Percentiles rank a stretch among this genome's conserved stretches.
Evolutionary conservation across 1,140 invertebrate genomes (phyloP).

Genomic region (Stegodyphus dumicola): DNA sequence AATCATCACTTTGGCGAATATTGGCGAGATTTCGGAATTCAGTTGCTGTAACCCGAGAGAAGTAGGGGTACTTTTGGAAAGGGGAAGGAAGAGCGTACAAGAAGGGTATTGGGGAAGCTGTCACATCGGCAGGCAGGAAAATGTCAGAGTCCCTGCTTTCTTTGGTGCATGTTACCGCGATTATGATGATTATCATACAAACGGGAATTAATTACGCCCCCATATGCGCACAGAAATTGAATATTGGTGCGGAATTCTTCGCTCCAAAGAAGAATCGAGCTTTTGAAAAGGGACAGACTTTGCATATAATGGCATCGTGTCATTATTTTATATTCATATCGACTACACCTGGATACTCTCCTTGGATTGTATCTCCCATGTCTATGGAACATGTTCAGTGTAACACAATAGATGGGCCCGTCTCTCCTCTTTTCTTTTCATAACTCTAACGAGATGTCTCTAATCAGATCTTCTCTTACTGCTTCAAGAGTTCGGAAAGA

Average conservation of each 20-base stretch:
- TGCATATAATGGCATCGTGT: constrained; percentile 54
- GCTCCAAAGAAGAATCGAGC: constrained; percentile 11
- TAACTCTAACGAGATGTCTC: neutral
- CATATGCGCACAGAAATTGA: constrained; percentile 30
- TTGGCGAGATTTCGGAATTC: constrained; percentile 22
- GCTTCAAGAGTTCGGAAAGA: no score
- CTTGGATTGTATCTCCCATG: neutral
- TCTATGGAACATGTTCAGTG: neutral
- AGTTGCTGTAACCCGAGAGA: constrained; percentile 17
- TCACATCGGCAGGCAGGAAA: constrained; percentile 26
- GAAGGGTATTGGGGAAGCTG: constrained; percentile 49
- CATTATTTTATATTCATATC: constrained; percentile 58
- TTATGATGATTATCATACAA: constrained; percentile 60
- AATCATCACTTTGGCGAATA: constrained; percentile 5
- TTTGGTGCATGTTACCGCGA: constrained; percentile 50
- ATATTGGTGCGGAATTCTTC: constrained; percentile 25
- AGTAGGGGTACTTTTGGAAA: neutral
- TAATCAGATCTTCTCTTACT: no score
- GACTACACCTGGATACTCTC: constrained; percentile 45
- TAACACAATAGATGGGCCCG: neutral
- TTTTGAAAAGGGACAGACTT: constrained; percentile 37
- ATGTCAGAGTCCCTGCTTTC: constrained; percentile 39
- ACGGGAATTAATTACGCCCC: constrained; percentile 54
- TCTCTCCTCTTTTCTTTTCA: neutral
- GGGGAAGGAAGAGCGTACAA: constrained; percentile 1